These are phyloP conservation scores for Regulus satrapa DNA, from an alignment of 2,113 vertebrate genomes.

Conservation along the genomic window DNA sequence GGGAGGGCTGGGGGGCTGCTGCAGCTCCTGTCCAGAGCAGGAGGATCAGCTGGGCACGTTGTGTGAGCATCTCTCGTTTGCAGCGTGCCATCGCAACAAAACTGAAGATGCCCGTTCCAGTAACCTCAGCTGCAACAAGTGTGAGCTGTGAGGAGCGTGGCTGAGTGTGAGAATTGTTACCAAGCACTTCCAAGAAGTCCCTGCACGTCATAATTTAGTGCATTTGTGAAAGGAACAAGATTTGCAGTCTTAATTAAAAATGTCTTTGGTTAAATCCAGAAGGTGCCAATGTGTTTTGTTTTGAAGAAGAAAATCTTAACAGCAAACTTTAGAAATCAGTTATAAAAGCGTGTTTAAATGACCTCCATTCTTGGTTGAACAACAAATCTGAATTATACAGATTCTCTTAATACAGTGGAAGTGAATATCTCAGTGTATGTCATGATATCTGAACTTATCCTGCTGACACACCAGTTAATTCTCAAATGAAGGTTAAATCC, in stretches of 20 bases:
- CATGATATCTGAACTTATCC: not conserved
- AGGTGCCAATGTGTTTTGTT: not conserved
- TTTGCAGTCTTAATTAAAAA: not conserved
- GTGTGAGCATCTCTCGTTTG: not conserved
- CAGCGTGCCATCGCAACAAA: accelerated
- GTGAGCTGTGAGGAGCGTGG: not conserved
- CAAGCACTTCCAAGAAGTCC: not conserved
- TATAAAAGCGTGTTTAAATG: not conserved
- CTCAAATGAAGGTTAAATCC: not conserved
- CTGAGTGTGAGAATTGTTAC: not conserved
- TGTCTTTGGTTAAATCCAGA: not conserved
- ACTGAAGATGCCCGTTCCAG: not conserved
- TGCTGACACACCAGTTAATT: not conserved
- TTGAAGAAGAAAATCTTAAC: not conserved
- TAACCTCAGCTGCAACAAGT: not conserved
- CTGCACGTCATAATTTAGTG: not conserved
- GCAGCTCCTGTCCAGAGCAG: not conserved
- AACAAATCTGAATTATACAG: not conserved
- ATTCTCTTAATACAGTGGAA: not conserved
- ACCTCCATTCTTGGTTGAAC: not conserved
- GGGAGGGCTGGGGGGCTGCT: not conserved
- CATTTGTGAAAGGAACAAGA: not conserved
- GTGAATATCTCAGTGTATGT: not conserved
- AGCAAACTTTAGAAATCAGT: not conserved
- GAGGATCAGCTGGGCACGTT: not conserved